Percentiles rank a stretch among this genome's conserved stretches.
Evolutionary conservation across 2,888 invertebrate species (phyloP).

Genomic region (Conchocele bisecta): DNA sequence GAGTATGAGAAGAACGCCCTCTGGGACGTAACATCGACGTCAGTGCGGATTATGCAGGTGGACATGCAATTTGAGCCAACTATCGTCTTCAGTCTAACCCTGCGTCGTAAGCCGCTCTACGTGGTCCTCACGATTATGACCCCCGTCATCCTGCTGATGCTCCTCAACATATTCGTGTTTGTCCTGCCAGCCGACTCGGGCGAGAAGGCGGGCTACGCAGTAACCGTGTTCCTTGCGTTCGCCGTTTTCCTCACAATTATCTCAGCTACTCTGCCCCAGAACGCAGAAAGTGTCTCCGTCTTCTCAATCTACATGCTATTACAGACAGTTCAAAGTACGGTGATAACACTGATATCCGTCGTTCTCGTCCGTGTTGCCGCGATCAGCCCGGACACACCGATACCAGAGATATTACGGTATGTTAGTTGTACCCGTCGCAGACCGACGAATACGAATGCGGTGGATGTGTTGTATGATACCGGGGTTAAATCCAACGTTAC

Average conservation of each 20-base stretch:
- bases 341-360: constrained; percentile 21
- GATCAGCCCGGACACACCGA: too few relatives aligned
- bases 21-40: too few relatives aligned
- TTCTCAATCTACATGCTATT: constrained; percentile 40
- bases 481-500: too few relatives aligned
- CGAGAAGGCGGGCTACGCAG: constrained; percentile 37
- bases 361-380: constrained; percentile 11
- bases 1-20: too few relatives aligned
- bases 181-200: constrained; percentile 30
- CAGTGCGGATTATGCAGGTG: too few relatives aligned
- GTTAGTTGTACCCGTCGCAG: too few relatives aligned
- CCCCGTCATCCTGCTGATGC: constrained; percentile 42
- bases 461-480: too few relatives aligned
- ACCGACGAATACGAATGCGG: too few relatives aligned
- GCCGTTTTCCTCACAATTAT: too few relatives aligned
- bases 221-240: constrained; percentile 49
- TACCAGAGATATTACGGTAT: too few relatives aligned
- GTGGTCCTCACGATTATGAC: constrained; percentile 38
- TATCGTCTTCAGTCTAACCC: constrained; percentile 26
- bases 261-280: constrained; percentile 28
- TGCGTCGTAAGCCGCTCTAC: constrained; percentile 47
- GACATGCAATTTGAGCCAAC: too few relatives aligned
- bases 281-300: constrained; percentile 41
- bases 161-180: constrained; percentile 45
- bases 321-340: constrained; percentile 27